A percentile compares a stretch with the other conserved stretches of the same genome.
Conservation (phyloP, 1,140 invertebrate genomes). For the Tyrophagus putrescentiae region DNA sequence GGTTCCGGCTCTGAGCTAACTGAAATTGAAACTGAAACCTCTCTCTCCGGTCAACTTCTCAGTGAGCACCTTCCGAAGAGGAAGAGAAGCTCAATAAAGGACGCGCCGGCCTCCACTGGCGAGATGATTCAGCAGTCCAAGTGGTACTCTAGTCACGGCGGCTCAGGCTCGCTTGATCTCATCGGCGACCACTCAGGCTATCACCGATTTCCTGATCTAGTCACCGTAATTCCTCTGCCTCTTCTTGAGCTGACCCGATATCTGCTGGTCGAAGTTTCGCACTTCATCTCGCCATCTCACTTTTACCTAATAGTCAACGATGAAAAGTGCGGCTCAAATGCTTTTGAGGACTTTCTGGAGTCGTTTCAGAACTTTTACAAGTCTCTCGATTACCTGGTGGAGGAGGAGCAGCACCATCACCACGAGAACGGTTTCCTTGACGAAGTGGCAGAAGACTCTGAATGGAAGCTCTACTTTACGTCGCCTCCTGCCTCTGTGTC, state of each 20-base stretch:
- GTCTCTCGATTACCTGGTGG: not conserved
- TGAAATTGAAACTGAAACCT: not conserved
- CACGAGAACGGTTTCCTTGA: not conserved
- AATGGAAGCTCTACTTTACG: not conserved
- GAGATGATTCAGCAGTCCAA: not conserved
- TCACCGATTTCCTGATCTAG: not conserved
- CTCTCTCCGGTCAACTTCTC: too few species aligned
- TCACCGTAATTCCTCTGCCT: not conserved
- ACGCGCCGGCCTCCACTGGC: too few species aligned
- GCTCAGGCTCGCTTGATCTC: not conserved
- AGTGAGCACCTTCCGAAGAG: too few species aligned
- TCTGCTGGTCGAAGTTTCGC: slow-evolving; percentile 5
- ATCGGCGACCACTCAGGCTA: not conserved
- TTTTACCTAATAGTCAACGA: slow-evolving; percentile 13
- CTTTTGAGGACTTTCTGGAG: slow-evolving; percentile 13
- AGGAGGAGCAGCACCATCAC: not conserved
- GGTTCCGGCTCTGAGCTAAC: too few species aligned
- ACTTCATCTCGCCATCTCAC: slow-evolving; percentile 11
- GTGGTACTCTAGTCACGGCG: not conserved
- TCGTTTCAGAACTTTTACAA: slow-evolving; percentile 12
- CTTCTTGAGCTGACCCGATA: not conserved
- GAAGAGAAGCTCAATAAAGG: too few species aligned
- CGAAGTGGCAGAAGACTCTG: not conserved
- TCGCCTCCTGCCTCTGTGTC: not conserved
- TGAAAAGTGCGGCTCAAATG: slow-evolving; percentile 12